A percentile compares a stretch with the other conserved stretches of the same genome.
These are phyloP conservation scores for Latheticus oryzae DNA, from an alignment of 2,888 invertebrate genomes.

Conservation along the genomic window DNA sequence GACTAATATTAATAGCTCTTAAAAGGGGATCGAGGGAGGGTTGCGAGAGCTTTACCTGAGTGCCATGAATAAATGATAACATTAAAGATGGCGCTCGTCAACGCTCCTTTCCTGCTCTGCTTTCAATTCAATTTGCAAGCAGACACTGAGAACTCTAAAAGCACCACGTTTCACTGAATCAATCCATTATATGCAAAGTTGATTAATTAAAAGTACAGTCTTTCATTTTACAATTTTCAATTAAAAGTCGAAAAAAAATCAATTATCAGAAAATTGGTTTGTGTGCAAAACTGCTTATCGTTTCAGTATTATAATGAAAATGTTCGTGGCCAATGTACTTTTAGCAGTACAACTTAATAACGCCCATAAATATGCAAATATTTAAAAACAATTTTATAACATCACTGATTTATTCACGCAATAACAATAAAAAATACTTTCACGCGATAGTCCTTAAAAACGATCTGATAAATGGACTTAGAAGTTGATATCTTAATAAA, in stretches of 20 bases:
- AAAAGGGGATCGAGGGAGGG: slow-evolving; percentile 68
- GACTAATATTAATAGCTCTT: slow-evolving; percentile 61
- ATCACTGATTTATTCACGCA: slow-evolving; percentile 40
- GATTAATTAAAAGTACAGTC: slow-evolving; percentile 42
- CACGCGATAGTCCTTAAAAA: slow-evolving; percentile 32
- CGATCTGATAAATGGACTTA: slow-evolving; percentile 37
- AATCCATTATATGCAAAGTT: slow-evolving; percentile 45
- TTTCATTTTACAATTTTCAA: slow-evolving; percentile 20
- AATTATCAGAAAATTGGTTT: neutral
- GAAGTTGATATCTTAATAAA: slow-evolving; percentile 41
- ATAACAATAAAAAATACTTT: slow-evolving; percentile 40
- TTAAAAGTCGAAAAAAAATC: slow-evolving; percentile 1
- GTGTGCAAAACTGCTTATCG: neutral
- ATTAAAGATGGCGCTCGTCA: slow-evolving; percentile 68
- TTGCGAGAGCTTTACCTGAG: slow-evolving; percentile 68
- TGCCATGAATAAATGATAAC: slow-evolving; percentile 65
- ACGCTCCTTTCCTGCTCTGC: slow-evolving; percentile 51
- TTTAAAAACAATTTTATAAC: slow-evolving; percentile 41
- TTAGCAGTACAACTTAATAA: slow-evolving; percentile 39
- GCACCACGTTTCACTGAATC: slow-evolving; percentile 43
- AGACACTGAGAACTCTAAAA: slow-evolving; percentile 45
- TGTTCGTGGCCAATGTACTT: slow-evolving; percentile 24
- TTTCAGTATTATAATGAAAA: slow-evolving; percentile 14
- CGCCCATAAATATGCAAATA: slow-evolving; percentile 40
- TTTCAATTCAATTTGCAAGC: slow-evolving; percentile 45